Evolutionary conservation across 1,140 invertebrate species (phyloP).

Genomic region (Anoplophora glabripennis): DNA sequence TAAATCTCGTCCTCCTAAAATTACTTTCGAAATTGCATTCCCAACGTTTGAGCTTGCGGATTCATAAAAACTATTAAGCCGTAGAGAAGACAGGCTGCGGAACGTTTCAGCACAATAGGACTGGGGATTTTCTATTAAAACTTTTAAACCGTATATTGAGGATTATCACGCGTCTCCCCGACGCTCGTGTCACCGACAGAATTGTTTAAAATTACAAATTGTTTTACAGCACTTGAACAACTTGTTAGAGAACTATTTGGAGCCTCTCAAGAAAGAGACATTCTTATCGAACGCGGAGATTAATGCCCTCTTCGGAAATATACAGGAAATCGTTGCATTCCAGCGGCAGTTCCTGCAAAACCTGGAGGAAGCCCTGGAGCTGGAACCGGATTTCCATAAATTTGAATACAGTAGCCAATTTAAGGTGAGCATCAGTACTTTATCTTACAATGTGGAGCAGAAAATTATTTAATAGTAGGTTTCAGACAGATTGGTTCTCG

Average conservation of each 20-base stretch:
- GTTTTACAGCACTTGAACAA: conserved; percentile 87
- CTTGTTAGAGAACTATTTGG: conserved; percentile 93
- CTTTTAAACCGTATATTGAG: not conserved
- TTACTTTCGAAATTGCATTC: no score
- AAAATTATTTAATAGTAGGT: not conserved
- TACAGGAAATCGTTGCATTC: conserved; percentile 95
- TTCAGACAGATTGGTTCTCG: not conserved
- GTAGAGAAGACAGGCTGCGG: no score
- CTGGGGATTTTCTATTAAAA: not conserved
- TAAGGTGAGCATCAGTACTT: conserved; percentile 63
- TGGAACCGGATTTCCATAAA: conserved; percentile 88
- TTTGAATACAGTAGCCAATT: conserved; percentile 91
- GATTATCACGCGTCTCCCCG: not conserved
- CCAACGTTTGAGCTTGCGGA: no score
- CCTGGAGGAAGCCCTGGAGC: conserved; percentile 88
- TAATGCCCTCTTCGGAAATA: conserved; percentile 93
- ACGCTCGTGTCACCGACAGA: not conserved
- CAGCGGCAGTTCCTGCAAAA: conserved; percentile 94
- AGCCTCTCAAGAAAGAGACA: conserved; percentile 92
- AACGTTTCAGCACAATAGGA: no score
- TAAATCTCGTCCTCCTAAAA: no score
- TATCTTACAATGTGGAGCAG: not conserved
- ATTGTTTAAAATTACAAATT: conserved; percentile 13
- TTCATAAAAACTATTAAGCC: no score
- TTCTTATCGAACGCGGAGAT: conserved; percentile 94